Base-by-base conservation (phyloP, 2,888 invertebrate species). In the Drosophila neotestacea region DNA sequence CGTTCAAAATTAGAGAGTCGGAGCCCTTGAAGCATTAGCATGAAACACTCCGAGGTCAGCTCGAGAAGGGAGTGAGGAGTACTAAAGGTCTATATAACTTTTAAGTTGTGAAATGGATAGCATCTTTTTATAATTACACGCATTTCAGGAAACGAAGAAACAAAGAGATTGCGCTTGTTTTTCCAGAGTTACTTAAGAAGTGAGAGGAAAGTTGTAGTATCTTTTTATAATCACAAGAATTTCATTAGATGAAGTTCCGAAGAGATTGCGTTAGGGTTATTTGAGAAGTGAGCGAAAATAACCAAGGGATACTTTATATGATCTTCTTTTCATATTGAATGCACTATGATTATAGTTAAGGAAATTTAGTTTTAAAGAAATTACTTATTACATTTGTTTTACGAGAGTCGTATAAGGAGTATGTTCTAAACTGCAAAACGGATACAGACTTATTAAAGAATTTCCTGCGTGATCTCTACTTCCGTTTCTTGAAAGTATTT, bases 1-100 rank as follows among this genome's bases (percentile, higher is more conserved):
- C 82, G 66, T 67, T 47, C 27, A 22, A 39, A 69, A 70, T 60
- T 79, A 58, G 62, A 51, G 62, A 65, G 61, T 30, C 59, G 16
- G n/a, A 61, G 41, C 48, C 64, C 52, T 54, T 54, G 67, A 51
- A 60, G 67, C 66, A 64, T 70, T 69, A 71, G 64, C 30, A 55
- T 52, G 42, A 16, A 32, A 7, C 36, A 41, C 10, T 6, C 16
- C 56, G 62, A 64, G 71, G 58, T 54, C 32, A 7, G 75, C 28
- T 47, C 34, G 16, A 42, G 10, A 10, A 10, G 22, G 10, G 4
- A 11, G 10, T 0, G 22, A 28, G 3, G 7, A 5, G 4, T 22
- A 2, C 1, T 7, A 5, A 34, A 32, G 28, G 34, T 42, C 51
- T 54, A 6, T 2, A 11, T 28, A 30, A 32, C 16, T 16, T 27